phyloP scores from a whole-genome alignment of 2,888 invertebrate species.

The Cephus pulcher region DNA sequence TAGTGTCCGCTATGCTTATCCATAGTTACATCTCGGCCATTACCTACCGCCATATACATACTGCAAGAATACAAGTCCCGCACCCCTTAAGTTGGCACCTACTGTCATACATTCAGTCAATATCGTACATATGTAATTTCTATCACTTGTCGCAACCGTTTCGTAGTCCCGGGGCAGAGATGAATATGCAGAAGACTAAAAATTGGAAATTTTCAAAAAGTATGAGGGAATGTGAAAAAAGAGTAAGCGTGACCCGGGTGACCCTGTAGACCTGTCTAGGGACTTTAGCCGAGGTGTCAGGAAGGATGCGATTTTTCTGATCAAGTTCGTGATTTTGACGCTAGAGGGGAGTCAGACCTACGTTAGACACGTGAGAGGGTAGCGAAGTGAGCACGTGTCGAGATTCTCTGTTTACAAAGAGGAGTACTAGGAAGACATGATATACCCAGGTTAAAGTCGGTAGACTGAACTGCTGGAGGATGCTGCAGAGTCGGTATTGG shows the following conservation, averaged over 20 bases:
- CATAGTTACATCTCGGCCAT: neutral
- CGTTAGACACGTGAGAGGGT: neutral
- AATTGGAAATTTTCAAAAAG: neutral
- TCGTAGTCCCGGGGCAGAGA: neutral
- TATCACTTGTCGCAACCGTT: too few relatives aligned
- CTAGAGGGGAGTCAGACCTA: neutral
- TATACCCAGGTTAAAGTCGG: neutral
- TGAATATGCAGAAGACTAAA: neutral
- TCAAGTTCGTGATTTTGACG: neutral
- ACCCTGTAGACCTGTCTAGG: neutral
- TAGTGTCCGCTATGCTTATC: neutral
- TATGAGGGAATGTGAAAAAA: neutral
- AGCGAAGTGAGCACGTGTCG: neutral
- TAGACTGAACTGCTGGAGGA: neutral
- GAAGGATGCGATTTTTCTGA: neutral
- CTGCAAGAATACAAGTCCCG: neutral
- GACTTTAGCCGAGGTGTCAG: neutral
- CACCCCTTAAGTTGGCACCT: neutral
- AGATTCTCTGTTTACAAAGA: neutral
- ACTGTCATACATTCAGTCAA: neutral
- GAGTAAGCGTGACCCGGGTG: neutral
- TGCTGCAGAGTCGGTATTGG: slow-evolving; percentile 24
- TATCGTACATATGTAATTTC: neutral
- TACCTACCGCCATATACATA: neutral
- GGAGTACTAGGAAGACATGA: neutral